Evolutionary conservation across 2,797 vertebrate genomes (phyloP), one percentile per base, ranked within the genome.

Genomic region (Moxostoma hubbsi): DNA sequence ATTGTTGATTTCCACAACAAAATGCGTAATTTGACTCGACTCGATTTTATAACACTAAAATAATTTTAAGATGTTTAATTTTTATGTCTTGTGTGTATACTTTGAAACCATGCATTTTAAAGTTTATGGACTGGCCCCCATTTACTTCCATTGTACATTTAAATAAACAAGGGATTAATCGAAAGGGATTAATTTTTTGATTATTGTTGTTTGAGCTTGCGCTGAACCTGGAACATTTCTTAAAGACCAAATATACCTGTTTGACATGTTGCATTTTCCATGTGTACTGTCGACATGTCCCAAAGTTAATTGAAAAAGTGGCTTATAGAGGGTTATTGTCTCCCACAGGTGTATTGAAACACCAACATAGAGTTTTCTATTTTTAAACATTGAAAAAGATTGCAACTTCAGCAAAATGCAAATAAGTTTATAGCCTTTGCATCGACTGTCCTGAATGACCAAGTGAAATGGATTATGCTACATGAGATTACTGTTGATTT

Each of bases 351-450:
- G 36, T 55, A 78, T 47, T 71, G 76, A 43, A 13, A 55, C n/a
- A 15, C 57, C 16, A 78, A 71, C 62, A 74, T 70, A 64, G 67
- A 71, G 47, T 54, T 46, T 62, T 67, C 13, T 78, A 57, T 70
- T 8, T 45, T 24, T 7, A 67, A 10, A 16, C 51, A 16, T 72
- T 15, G 59, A 13, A 16, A 72, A 58, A 72, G n/a, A 69, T 24
- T n/a, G 53, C 80, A 73, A 49, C 54, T 15, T 59, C 36, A 63
- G 80, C 82, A 75, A 84, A 84, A 85, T 84, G 84, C 79, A 82
- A 86, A 86, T 82, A 65, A 15, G 9, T 55, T 62, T 47, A 55
- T 16, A 46, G 49, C 58, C 65, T 49, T 18, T 18, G 13, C 51
- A 82, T 86, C 57, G 84, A 84, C 77, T 68, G 68, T 81, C 71